Evolutionary conservation across 2,113 vertebrate genomes (phyloP), one percentile per base, ranked within the genome.

Genomic region (Austrofundulus limnaeus): DNA sequence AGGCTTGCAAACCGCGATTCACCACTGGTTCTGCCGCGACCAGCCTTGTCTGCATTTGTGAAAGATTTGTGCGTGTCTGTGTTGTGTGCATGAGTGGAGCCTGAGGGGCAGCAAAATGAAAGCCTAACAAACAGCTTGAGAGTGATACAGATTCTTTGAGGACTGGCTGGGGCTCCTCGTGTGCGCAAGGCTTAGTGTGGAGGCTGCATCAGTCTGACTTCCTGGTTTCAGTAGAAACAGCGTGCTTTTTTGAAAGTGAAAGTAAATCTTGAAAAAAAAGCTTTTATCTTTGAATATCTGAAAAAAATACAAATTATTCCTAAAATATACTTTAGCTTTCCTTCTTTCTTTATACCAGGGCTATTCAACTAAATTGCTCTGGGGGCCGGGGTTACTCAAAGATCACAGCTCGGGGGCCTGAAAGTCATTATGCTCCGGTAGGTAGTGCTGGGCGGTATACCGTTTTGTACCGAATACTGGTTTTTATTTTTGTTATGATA

Each of bases 1-100:
- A 87, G 69, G 72, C 69, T 58, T 72, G 82, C 75, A 73, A 82
- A 86, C 65, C 38, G 76, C 25, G 48, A 78, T 80, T 79, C 61
- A 77, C 69, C 69, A 55, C 80, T 21, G 60, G 63, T 66, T 62
- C 59, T 51, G 64, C 50, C 37, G 53, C 17, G 20, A 47, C 63
- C 43, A 3, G 47, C 64, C 54, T 76, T 72, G 78, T 82, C 63
- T 66, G 70, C 67, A 77, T 79, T 70, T 70, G 46, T 72, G 56
- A 31, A 53, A 70, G 21, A 60, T 53, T 58, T 77, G 31, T 51
- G 45, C 62, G 23, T 51, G 41, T 5, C 41, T 3, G 61, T 47
- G 51, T 53, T 60, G 28, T 47, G 61, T 34, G 43, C 59, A 74
- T 51, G 45, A 58, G 45, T 51, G 53, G 21, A 63, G 76, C 75